Percentiles rank a stretch among this genome's conserved stretches.
Conservation (phyloP, 2,113 vertebrate species). For the Struthio camelus region DNA sequence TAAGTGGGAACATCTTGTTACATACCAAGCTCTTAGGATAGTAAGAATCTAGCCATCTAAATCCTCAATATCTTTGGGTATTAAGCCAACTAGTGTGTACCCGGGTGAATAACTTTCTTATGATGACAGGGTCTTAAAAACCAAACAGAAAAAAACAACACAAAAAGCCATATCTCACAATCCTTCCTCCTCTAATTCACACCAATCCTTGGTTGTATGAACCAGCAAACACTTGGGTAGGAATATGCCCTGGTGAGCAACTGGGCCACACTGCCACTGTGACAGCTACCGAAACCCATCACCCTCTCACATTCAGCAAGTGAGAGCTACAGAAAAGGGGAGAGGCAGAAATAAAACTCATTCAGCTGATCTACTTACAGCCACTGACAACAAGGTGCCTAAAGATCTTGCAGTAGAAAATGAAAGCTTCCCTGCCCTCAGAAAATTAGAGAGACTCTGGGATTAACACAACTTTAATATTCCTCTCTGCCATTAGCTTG, state of each 20-base stretch:
- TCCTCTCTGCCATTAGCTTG: not conserved
- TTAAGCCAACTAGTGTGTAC: not conserved
- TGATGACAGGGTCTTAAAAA: not conserved
- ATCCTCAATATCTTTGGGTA: not conserved
- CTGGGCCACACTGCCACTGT: not conserved
- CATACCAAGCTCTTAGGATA: not conserved
- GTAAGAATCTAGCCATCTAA: not conserved
- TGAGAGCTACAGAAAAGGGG: not conserved
- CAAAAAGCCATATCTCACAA: not conserved
- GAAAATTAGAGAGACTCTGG: not conserved
- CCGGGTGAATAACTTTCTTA: not conserved
- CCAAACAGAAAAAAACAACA: not conserved
- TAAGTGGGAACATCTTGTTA: not conserved
- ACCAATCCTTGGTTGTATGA: not conserved
- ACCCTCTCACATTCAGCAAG: not conserved
- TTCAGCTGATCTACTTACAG: constrained; percentile 5
- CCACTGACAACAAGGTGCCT: not conserved
- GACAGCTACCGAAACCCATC: not conserved
- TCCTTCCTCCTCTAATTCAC: not conserved
- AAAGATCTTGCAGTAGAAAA: not conserved
- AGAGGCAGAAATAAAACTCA: not conserved
- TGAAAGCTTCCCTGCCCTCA: not conserved
- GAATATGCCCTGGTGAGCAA: not conserved
- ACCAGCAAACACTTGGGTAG: no score
- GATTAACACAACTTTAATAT: not conserved